A percentile compares a stretch with the other conserved stretches of the same genome.
Evolutionary conservation across 2,797 vertebrate genomes (phyloP).

Genomic region (Tragelaphus eurycerus): DNA sequence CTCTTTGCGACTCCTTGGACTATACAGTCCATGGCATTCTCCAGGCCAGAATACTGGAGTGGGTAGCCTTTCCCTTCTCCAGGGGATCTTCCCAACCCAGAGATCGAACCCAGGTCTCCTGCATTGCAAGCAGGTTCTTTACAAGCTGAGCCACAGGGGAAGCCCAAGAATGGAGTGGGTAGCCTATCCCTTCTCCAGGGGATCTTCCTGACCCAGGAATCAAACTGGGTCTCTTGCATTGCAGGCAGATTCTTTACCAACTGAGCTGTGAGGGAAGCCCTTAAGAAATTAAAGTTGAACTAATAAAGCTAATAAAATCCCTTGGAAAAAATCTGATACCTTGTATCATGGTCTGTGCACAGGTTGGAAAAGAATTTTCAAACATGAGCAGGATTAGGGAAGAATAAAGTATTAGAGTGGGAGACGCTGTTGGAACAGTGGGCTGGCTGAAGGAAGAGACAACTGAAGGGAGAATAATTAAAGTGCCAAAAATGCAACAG

Average conservation of each 20-base stretch:
- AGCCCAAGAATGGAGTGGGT: background rate
- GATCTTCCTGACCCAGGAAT: background rate
- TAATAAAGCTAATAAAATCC: background rate
- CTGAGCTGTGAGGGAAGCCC: background rate
- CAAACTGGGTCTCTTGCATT: background rate
- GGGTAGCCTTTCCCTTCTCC: background rate
- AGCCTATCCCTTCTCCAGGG: background rate
- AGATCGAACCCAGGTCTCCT: background rate
- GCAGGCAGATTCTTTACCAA: background rate
- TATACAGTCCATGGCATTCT: background rate
- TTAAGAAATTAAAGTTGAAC: background rate
- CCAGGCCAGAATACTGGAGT: background rate
- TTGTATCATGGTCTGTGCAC: background rate
- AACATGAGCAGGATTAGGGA: background rate
- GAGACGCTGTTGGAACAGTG: background rate
- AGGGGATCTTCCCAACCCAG: background rate
- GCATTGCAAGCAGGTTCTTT: background rate
- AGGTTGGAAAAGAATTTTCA: background rate
- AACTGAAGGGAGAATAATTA: background rate
- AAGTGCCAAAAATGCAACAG: background rate
- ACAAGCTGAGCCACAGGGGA: background rate
- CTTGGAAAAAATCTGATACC: background rate
- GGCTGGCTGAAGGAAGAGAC: background rate
- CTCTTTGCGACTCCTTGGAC: background rate
- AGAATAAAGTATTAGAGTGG: background rate